Percentiles rank a stretch among this genome's conserved stretches.
These are phyloP conservation scores for Spisula subtruncata DNA, from an alignment of 2,888 invertebrate genomes.

Conservation along the genomic window DNA sequence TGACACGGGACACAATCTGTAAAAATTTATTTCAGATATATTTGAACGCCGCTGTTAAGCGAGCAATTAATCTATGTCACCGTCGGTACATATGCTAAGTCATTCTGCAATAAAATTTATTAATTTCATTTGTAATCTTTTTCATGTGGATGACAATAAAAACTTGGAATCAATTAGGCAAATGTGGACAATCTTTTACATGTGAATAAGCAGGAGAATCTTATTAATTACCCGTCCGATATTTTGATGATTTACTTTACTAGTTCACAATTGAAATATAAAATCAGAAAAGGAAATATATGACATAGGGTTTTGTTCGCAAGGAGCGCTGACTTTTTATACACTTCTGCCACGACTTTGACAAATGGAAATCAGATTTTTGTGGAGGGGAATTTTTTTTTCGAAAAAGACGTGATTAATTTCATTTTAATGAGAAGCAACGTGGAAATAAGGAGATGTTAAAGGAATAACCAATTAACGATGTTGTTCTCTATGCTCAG, in stretches of 20 bases:
- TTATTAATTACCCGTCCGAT: constrained; percentile 25
- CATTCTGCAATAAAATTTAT: constrained; percentile 57
- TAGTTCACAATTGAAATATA: not conserved
- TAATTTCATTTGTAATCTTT: constrained; percentile 52
- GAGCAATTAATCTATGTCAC: constrained; percentile 64
- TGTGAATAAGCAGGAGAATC: constrained; percentile 28
- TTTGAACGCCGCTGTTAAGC: constrained; percentile 35
- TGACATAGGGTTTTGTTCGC: not conserved
- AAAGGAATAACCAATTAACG: not conserved
- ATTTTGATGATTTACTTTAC: constrained; percentile 38
- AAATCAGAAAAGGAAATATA: not conserved
- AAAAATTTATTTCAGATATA: constrained; percentile 56
- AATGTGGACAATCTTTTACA: constrained; percentile 53
- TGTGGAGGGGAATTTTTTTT: not conserved
- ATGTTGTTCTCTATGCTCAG: not conserved
- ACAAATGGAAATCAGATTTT: constrained; percentile 12
- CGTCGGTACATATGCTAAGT: constrained; percentile 42
- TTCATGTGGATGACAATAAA: constrained; percentile 29
- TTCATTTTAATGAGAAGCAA: not conserved
- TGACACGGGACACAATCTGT: constrained; percentile 38
- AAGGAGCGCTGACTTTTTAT: not conserved
- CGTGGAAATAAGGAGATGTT: not conserved
- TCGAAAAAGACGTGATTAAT: not conserved
- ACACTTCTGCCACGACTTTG: not conserved
- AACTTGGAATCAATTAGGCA: constrained; percentile 57